Conservation (phyloP, 2,888 invertebrate genomes). For the Acrobasis suavella region DNA sequence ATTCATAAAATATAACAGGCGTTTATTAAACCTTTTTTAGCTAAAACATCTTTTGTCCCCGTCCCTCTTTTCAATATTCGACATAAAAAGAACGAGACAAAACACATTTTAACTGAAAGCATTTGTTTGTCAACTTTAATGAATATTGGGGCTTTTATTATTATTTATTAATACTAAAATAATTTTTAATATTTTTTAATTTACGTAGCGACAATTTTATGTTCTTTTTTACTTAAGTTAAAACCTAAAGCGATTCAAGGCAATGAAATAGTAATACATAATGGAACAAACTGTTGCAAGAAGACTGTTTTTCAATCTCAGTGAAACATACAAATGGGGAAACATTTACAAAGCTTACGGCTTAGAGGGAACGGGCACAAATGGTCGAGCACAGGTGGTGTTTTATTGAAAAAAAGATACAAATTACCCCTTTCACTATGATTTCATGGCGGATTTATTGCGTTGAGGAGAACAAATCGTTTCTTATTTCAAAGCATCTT, state of each 20-base stretch:
- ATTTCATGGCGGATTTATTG: conserved; percentile 65
- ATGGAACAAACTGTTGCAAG: conserved; percentile 60
- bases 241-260: conserved; percentile 22
- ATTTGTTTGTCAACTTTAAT: too few relatives aligned
- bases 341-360: conserved; percentile 77
- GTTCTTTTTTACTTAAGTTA: not conserved
- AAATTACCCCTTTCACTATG: conserved; percentile 71
- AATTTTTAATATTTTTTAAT: too few relatives aligned
- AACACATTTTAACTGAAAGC: too few relatives aligned
- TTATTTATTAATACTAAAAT: too few relatives aligned
- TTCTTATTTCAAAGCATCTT: not conserved
- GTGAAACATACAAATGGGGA: conserved; percentile 63
- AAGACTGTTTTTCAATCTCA: conserved; percentile 76
- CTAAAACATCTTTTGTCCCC: too few relatives aligned
- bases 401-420: conserved; percentile 80
- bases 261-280: conserved; percentile 38
- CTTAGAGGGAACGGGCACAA: conserved; percentile 67
- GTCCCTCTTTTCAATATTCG: too few relatives aligned
- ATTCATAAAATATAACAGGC: too few relatives aligned
- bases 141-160: too few relatives aligned
- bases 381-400: conserved; percentile 74
- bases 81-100: too few relatives aligned
- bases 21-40: too few relatives aligned
- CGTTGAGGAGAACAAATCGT: conserved; percentile 36
- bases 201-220: too few relatives aligned